Percentiles rank a stretch among this genome's conserved stretches.
Evolutionary conservation across 1,140 invertebrate genomes (phyloP).

Genomic region (Orius laevigatus): DNA sequence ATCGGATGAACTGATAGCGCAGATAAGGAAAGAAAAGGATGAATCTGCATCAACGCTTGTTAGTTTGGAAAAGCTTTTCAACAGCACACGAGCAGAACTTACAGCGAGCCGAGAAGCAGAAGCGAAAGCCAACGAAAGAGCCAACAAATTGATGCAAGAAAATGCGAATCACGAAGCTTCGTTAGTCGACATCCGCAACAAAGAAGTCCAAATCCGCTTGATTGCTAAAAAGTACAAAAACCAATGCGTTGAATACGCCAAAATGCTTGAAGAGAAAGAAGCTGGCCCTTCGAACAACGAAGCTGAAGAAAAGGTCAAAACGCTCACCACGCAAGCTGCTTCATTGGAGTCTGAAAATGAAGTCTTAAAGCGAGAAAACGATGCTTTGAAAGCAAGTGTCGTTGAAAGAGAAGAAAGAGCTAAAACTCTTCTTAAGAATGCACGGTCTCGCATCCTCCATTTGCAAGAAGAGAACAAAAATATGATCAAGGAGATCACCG

Average conservation of each 20-base stretch:
- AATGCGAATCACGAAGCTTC: conserved; percentile 45
- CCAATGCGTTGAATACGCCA: conserved; percentile 57
- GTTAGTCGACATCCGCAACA: conserved; percentile 56
- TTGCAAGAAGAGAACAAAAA: conserved; percentile 47
- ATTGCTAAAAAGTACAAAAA: conserved; percentile 87
- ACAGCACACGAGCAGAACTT: conserved; percentile 31
- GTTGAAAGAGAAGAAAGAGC: conserved; percentile 53
- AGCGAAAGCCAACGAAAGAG: conserved; percentile 39
- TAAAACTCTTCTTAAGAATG: conserved; percentile 51
- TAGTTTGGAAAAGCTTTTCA: conserved; percentile 32
- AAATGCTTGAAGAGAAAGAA: conserved; percentile 42
- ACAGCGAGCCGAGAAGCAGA: conserved; percentile 32
- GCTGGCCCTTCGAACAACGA: conserved; percentile 29
- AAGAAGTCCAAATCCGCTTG: conserved; percentile 61
- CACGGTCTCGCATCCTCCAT: conserved; percentile 50
- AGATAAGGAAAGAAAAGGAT: conserved; percentile 34
- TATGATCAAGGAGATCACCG: conserved; percentile 38
- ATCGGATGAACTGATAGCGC: conserved; percentile 46
- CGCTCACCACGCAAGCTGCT: conserved; percentile 39
- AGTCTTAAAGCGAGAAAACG: conserved; percentile 49
- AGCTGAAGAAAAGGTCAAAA: conserved; percentile 38
- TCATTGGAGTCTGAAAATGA: conserved; percentile 42
- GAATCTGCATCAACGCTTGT: conserved; percentile 23
- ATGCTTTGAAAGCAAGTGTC: conserved; percentile 41
- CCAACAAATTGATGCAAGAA: conserved; percentile 48